Conservation (phyloP, 2,888 invertebrate species). For the Pyrochroa serraticornis region DNA sequence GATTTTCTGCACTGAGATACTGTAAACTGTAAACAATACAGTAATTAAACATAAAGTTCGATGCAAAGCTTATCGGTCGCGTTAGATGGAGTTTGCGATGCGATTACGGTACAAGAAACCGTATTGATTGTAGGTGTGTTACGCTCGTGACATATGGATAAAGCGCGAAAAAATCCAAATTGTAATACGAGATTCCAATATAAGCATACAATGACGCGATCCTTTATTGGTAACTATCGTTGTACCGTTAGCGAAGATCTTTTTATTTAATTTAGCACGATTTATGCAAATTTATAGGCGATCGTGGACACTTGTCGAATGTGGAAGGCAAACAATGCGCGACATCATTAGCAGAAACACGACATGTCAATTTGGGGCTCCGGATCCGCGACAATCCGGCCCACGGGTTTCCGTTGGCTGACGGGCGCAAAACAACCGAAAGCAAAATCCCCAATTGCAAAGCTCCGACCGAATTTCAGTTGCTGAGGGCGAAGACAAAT, state of each 20-base stretch:
- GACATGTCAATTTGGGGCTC: slow-evolving; percentile 36
- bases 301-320: slow-evolving; percentile 45
- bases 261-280: slow-evolving; percentile 49
- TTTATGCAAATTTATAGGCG: slow-evolving; percentile 37
- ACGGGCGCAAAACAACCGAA: too few species aligned
- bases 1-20: background rate
- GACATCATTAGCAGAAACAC: slow-evolving; percentile 39
- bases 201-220: slow-evolving; percentile 54
- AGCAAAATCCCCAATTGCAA: too few species aligned
- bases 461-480: too few species aligned
- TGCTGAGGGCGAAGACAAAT: too few species aligned
- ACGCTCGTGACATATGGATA: slow-evolving; percentile 38
- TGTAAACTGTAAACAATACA: slow-evolving; percentile 23
- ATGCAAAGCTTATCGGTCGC: background rate
- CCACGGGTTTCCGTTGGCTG: too few species aligned
- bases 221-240: slow-evolving; percentile 48
- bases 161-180: slow-evolving; percentile 32
- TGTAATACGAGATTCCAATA: slow-evolving; percentile 45
- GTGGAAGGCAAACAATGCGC: slow-evolving; percentile 39
- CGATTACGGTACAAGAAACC: slow-evolving; percentile 21
- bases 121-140: slow-evolving; percentile 33
- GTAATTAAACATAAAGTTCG: slow-evolving; percentile 21
- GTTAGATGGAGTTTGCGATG: slow-evolving; percentile 15
- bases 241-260: slow-evolving; percentile 46
- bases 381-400: background rate